Evolutionary conservation across 2,113 vertebrate genomes (phyloP).

Genomic region (Cichladusa arquata): DNA sequence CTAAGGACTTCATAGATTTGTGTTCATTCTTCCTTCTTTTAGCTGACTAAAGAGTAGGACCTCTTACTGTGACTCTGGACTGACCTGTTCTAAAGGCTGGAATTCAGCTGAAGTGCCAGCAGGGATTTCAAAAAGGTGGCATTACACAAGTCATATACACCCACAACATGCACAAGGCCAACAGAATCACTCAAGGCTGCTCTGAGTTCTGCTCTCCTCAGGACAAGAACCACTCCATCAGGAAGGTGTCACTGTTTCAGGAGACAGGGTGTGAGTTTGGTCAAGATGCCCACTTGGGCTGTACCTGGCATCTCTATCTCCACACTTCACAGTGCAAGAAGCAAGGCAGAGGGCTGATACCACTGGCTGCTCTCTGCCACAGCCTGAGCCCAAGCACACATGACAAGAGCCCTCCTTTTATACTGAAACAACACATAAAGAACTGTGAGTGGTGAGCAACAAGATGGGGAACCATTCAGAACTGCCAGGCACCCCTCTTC

Average conservation of each 20-base stretch:
- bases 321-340: background rate
- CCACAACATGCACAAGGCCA: background rate
- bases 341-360: background rate
- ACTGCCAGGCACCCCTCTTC: background rate
- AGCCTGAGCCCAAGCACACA: background rate
- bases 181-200: background rate
- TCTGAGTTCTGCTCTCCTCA: background rate
- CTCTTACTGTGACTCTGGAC: background rate
- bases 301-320: background rate
- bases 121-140: background rate
- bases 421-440: background rate
- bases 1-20: background rate
- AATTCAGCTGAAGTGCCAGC: background rate
- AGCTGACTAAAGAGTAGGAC: background rate
- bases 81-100: background rate
- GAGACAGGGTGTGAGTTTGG: rapidly evolving
- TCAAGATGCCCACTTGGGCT: background rate
- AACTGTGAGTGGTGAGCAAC: background rate
- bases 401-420: rapidly evolving
- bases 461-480: background rate
- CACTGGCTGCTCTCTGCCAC: background rate
- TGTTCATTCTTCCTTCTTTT: background rate
- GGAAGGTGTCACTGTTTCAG: background rate
- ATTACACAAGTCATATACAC: background rate
- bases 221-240: background rate